phyloP scores from a whole-genome alignment of 2,888 invertebrate genomes.

The Globia sparganii region DNA sequence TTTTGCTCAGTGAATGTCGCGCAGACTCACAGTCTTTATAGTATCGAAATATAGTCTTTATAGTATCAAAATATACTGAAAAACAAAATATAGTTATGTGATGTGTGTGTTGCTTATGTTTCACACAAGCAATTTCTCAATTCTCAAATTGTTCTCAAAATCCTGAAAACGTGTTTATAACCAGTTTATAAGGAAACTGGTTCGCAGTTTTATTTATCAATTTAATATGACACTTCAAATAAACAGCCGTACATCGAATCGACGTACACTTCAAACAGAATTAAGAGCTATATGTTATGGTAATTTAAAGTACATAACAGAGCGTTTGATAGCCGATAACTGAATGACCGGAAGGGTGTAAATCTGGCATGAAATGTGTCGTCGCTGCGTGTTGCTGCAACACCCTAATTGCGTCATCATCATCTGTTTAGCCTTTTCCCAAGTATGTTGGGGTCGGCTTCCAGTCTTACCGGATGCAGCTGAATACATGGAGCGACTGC shows the following conservation, averaged over 20 bases:
- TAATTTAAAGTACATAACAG: constrained; percentile 32
- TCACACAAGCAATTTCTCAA: neutral
- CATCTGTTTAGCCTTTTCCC: no score
- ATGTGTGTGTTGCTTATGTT: no score
- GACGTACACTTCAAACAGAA: constrained; percentile 50
- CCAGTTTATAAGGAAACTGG: constrained; percentile 20
- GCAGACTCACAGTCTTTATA: neutral
- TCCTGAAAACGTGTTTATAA: constrained; percentile 22
- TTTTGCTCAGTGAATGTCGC: neutral
- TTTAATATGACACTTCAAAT: constrained; percentile 36
- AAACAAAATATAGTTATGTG: no score
- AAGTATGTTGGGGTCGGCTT: no score
- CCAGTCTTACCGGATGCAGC: no score
- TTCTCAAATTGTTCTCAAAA: neutral
- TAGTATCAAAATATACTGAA: neutral
- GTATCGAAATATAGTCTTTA: neutral
- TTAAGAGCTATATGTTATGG: constrained; percentile 25
- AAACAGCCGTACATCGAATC: constrained; percentile 5
- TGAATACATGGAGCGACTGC: no score
- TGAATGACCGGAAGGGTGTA: constrained; percentile 38
- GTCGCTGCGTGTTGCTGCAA: neutral
- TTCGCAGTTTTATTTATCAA: constrained; percentile 41
- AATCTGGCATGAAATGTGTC: constrained; percentile 33
- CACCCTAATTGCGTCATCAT: no score
- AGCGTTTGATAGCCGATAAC: constrained; percentile 33